Conservation (phyloP, 2,113 vertebrate genomes). For the Syrrhaptes paradoxus region DNA sequence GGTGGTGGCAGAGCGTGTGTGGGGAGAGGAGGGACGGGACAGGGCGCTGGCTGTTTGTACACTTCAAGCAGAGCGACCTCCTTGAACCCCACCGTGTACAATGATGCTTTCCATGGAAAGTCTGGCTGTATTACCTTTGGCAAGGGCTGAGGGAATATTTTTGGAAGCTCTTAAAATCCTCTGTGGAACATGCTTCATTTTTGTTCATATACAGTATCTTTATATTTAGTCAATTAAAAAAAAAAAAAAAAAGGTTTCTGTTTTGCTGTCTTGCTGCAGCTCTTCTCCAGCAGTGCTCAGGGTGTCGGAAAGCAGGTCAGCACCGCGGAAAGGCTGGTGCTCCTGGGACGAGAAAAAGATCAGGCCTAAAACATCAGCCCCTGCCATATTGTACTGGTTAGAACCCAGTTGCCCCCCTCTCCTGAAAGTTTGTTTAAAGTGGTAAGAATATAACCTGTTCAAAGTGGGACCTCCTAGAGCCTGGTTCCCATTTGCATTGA, state of each 20-base stretch:
- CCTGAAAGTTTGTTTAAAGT: conserved; percentile 40
- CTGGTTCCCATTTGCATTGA: conserved; percentile 56
- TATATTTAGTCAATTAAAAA: conserved; percentile 50
- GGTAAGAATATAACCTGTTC: conserved; percentile 61
- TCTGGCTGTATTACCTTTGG: conserved; percentile 57
- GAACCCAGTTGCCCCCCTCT: conserved; percentile 15
- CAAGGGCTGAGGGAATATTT: conserved; percentile 62
- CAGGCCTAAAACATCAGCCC: conserved; percentile 28
- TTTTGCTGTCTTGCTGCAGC: conserved; percentile 44
- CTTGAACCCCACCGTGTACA: conserved; percentile 40
- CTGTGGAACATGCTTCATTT: conserved; percentile 36
- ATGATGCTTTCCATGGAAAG: conserved; percentile 61
- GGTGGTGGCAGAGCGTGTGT: not conserved
- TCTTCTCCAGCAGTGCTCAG: not conserved
- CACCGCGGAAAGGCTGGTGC: not conserved
- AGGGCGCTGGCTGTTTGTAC: conserved; percentile 60
- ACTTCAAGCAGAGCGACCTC: conserved; percentile 58
- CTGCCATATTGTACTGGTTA: conserved; percentile 48
- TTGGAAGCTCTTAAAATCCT: conserved; percentile 69
- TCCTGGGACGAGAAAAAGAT: not conserved
- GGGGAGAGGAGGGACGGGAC: not conserved
- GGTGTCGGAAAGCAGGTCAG: not conserved
- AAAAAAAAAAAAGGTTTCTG: too few species aligned
- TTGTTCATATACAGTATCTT: conserved; percentile 52
- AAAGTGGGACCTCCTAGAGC: conserved; percentile 43